Evolutionary conservation across 2,888 invertebrate genomes (phyloP), one percentile per base, ranked within the genome.

Genomic region (Brenthis hecate): DNA sequence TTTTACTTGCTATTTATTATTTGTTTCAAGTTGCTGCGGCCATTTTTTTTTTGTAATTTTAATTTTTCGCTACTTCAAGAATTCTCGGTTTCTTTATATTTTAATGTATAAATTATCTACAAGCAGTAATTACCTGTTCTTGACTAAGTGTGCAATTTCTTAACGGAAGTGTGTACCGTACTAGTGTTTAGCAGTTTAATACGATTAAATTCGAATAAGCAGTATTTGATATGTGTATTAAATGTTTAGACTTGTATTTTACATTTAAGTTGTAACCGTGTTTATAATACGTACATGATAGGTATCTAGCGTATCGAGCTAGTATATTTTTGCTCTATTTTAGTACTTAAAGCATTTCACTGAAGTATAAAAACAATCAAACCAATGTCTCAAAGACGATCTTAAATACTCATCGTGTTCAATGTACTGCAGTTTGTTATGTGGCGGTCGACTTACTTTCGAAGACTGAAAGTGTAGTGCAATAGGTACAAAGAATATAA

Each of bases 191-290:
- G 14, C 51, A 48, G 36, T 56, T 71, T 43, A 57, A 43, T 47
- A 63, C 13, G 13, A 50, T 43, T 47, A 54, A 57, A 43, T 53
- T 56, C 13, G 8, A 50, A 43, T 47, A 58, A 56, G 62, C 62
- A 65, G 70, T 77, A 77, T 78, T 77, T 73, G 77, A 70, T 77
- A 77, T 61, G 70, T 72, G 74, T 77, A 76, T 76, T 78, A 75
- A 76, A 77, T 76, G 73, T 77, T 76, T 77, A 73, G 74, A 75
- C 32, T 63, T 77, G 71, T 76, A 74, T 76, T 69, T 73, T 50
- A 71, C 66, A 72, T 61, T 73, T 53, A 66, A 62, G 75, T 73
- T 74, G 72, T 74, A 72, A 70, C 53, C 13, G 56, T 66, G 56
- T 69, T 64, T 67, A 13, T 19, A 36, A 51, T 23, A 69, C 72